A percentile compares a stretch with the other conserved stretches of the same genome.
Conservation (phyloP, 2,888 invertebrate species). For the Piscicola geometra region DNA sequence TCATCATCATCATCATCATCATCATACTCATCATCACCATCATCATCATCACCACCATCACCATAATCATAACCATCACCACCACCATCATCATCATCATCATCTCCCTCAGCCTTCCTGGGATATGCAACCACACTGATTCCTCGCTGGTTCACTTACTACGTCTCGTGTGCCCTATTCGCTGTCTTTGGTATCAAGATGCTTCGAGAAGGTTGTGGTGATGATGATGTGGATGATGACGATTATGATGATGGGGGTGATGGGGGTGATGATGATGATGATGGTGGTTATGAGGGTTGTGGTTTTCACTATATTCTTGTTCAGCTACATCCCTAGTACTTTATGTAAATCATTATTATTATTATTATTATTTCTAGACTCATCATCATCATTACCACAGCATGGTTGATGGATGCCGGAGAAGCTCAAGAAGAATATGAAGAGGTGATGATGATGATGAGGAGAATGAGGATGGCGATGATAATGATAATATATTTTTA, state of each 20-base stretch:
- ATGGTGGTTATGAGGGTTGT: too few species aligned
- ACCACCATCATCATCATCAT: too few species aligned
- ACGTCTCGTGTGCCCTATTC: conserved; percentile 88
- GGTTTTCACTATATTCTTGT: too few species aligned
- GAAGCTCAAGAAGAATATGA: conserved; percentile 94
- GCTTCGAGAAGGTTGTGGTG: conserved; percentile 77
- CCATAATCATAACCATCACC: too few species aligned
- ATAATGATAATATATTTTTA: too few species aligned
- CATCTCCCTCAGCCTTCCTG: conserved; percentile 61
- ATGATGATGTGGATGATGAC: conserved; percentile 13
- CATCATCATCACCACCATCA: too few species aligned
- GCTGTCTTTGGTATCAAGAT: conserved; percentile 95
- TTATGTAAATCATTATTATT: too few species aligned
- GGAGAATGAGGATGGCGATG: background rate
- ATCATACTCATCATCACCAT: too few species aligned
- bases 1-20: too few species aligned
- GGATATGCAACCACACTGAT: conserved; percentile 91
- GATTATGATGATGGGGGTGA: conserved; percentile 61
- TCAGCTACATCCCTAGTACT: too few species aligned
- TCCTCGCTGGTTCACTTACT: conserved; percentile 86
- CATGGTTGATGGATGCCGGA: conserved; percentile 83
- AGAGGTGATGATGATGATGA: conserved; percentile 60
- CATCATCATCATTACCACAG: too few species aligned
- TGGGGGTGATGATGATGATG: conserved; percentile 8
- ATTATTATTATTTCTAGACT: too few species aligned